These are phyloP conservation scores for Cheilosia impressa DNA, from an alignment of 2,888 invertebrate genomes.

Conservation along the genomic window DNA sequence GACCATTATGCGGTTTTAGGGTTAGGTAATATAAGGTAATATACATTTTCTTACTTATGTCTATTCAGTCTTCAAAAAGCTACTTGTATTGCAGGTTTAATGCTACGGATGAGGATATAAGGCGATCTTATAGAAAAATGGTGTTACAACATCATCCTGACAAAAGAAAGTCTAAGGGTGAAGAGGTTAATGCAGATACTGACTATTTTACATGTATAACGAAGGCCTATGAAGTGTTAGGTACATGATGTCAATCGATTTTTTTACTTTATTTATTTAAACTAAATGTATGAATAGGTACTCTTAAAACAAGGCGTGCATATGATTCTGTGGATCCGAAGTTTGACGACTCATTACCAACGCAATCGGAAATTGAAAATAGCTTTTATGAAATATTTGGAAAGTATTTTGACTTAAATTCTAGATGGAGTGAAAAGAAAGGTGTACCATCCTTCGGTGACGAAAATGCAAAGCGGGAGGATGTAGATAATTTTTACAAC, in stretches of 20 bases:
- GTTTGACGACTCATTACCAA: slow-evolving; percentile 95
- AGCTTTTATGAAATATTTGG: slow-evolving; percentile 90
- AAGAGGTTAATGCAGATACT: slow-evolving; percentile 94
- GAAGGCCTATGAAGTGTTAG: slow-evolving; percentile 96
- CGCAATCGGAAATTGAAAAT: slow-evolving; percentile 89
- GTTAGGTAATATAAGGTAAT: slow-evolving; percentile 86
- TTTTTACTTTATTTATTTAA: slow-evolving; percentile 1
- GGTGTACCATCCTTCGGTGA: slow-evolving; percentile 93
- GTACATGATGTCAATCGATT: slow-evolving; percentile 83
- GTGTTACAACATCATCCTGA: slow-evolving; percentile 99
- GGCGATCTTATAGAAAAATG: slow-evolving; percentile 95
- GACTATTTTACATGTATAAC: slow-evolving; percentile 99
- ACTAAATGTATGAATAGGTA: slow-evolving; percentile 84
- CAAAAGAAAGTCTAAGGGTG: slow-evolving; percentile 95
- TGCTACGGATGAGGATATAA: slow-evolving; percentile 96
- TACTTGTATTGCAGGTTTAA: slow-evolving; percentile 86
- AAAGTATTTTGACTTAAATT: slow-evolving; percentile 90
- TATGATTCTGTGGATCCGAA: slow-evolving; percentile 98
- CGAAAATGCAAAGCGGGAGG: slow-evolving; percentile 89
- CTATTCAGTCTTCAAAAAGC: slow-evolving; percentile 4
- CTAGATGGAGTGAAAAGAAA: slow-evolving; percentile 95
- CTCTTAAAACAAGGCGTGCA: slow-evolving; percentile 91
- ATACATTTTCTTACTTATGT: neutral
- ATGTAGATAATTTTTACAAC: slow-evolving; percentile 97
- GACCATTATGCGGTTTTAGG: slow-evolving; percentile 99